Evolutionary conservation across 2,888 invertebrate species (phyloP), one percentile per base, ranked within the genome.

Genomic region (Phyllotreta striolata): DNA sequence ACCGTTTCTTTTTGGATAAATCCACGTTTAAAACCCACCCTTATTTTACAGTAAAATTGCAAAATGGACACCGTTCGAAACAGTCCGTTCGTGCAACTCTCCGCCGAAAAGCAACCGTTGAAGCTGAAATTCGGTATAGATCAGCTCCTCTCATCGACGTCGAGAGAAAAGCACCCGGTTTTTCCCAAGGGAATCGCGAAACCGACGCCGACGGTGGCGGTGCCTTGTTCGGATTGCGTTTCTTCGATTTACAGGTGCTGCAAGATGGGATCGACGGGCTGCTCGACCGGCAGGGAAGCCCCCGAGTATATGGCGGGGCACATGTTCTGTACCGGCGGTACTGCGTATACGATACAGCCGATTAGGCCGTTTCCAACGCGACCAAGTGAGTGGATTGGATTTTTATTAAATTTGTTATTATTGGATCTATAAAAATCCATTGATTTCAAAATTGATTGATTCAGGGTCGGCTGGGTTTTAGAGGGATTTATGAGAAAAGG

Each of bases 71-170:
- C 51, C 0, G 4, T 59, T 13, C 37, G 52, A 51, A 67, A 43
- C 46, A 55, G 49, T 9, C 38, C 35, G 12, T 40, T 67, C 12
- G 43, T 65, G 38, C 56, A 55, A 24, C 47, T 62, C 4, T 49
- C 60, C 34, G 39, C 41, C 13, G 64, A 62, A 62, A 68, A 66
- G 14, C 62, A 73, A 60, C 66, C 71, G 1, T 38, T 62, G n/a
- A 68, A 64, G 54, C 78, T 88, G 68, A 90, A 89, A 83, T 91
- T 91, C 76, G 89, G 91, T 73, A 87, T 91, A 67, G 90, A 91
- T 74, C 84, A 88, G 74, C 87, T 91, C 70, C 78, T 91, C 61
- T 86, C 88, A 9, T 59, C 57, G 10, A 40, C 55, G 40, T 39
- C 43, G 7, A 49, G 62, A 43, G 51, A 57, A 6, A 9, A 57